These are phyloP conservation scores for Theretra japonica DNA, from an alignment of 2,888 invertebrate genomes.

Conservation along the genomic window DNA sequence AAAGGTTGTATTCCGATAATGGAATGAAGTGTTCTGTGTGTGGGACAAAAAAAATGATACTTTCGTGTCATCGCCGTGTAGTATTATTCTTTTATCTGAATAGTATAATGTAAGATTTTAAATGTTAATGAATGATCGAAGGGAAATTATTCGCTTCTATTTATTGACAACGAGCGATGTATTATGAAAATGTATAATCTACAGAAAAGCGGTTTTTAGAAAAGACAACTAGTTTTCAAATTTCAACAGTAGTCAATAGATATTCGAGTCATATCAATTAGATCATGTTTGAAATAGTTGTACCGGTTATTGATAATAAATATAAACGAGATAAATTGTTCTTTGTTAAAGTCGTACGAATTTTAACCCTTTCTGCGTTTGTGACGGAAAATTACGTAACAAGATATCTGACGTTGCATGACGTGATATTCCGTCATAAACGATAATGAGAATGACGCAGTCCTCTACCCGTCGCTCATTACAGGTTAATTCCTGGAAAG, in stretches of 20 bases:
- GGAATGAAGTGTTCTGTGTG: conserved; percentile 37
- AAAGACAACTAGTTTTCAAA: conserved; percentile 67
- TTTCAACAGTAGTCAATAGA: conserved; percentile 71
- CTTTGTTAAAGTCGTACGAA: conserved; percentile 26
- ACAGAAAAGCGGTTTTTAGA: conserved; percentile 46
- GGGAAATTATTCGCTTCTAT: conserved; percentile 45
- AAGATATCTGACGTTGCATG: not conserved
- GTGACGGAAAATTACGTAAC: not conserved
- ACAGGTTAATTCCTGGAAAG: not conserved
- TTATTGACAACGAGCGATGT: conserved; percentile 48
- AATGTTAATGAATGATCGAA: conserved; percentile 48
- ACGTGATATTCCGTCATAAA: not conserved
- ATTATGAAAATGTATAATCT: conserved; percentile 36
- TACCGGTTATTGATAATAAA: conserved; percentile 17
- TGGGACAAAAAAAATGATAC: conserved; percentile 36
- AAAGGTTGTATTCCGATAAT: conserved; percentile 31
- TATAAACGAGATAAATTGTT: conserved; percentile 18
- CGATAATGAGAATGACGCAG: not conserved
- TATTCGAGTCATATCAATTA: conserved; percentile 75
- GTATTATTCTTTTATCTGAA: conserved; percentile 57
- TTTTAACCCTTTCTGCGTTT: not conserved
- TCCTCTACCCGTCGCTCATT: not conserved
- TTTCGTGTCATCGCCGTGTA: conserved; percentile 55
- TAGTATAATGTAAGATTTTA: conserved; percentile 57
- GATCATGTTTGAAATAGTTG: conserved; percentile 45